A percentile compares a stretch with the other conserved stretches of the same genome.
Evolutionary conservation across 1,140 invertebrate species (phyloP).

Genomic region (Sinella curviseta): DNA sequence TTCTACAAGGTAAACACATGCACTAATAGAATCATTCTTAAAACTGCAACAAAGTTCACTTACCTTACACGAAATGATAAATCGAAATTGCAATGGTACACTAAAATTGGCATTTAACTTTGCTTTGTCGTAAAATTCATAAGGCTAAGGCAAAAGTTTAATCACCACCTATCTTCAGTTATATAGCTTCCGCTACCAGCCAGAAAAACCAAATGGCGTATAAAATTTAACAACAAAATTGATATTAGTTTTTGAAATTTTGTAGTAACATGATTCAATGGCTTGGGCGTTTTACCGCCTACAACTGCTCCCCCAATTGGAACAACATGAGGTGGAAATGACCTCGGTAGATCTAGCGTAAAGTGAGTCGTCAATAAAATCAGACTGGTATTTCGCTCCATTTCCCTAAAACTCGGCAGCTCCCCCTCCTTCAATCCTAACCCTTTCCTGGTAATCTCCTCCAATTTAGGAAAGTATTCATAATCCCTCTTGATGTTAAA

Average conservation of each 20-base stretch:
- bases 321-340: conserved; percentile 61
- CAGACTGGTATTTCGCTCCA: conserved; percentile 52
- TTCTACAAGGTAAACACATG: background rate
- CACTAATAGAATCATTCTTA: too few relatives aligned
- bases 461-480: conserved; percentile 24
- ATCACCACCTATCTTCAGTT: too few relatives aligned
- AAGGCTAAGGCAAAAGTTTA: too few relatives aligned
- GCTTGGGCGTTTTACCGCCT: background rate
- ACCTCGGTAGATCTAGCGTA: conserved; percentile 57
- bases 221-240: background rate
- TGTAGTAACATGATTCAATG: conserved; percentile 33
- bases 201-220: too few relatives aligned
- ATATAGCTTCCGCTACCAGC: too few relatives aligned
- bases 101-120: too few relatives aligned
- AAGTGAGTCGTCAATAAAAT: conserved; percentile 62
- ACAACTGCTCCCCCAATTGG: conserved; percentile 65
- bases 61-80: too few relatives aligned
- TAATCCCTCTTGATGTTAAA: conserved; percentile 2
- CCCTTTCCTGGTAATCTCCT: conserved; percentile 24
- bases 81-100: too few relatives aligned
- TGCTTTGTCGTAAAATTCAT: too few relatives aligned
- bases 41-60: too few relatives aligned
- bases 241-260: too few relatives aligned
- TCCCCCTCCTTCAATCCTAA: conserved; percentile 8
- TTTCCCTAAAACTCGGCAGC: conserved; percentile 46